Evolutionary conservation across 2,888 invertebrate genomes (phyloP).

Genomic region (Parnassius orleans): DNA sequence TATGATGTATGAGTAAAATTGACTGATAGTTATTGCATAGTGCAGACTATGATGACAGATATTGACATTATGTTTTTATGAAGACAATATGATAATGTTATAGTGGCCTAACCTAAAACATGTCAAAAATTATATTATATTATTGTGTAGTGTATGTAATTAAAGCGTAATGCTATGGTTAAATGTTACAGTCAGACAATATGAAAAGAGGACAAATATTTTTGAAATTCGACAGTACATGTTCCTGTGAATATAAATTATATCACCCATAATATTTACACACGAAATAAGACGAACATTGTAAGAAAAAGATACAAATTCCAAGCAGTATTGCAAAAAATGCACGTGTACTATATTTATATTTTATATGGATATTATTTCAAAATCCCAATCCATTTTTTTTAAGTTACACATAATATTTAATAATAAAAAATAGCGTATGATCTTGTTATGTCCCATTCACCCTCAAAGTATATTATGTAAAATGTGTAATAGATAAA

Average conservation of each 20-base stretch:
- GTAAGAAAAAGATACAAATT: not conserved
- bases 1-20: no score
- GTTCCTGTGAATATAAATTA: conserved; percentile 19
- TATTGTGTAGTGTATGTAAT: conserved; percentile 13
- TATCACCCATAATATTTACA: conserved; percentile 20
- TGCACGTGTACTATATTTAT: no score
- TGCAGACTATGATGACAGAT: no score
- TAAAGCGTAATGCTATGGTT: conserved; percentile 42
- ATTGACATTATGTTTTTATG: no score
- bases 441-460: conserved; percentile 10
- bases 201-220: conserved; percentile 43
- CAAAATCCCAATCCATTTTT: no score
- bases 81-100: no score
- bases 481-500: conserved; percentile 8
- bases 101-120: no score
- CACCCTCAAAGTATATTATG: conserved; percentile 2
- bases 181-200: conserved; percentile 67
- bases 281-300: conserved; percentile 16
- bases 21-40: no score
- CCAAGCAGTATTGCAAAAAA: no score
- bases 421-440: not conserved
- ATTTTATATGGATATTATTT: no score
- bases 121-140: not conserved
- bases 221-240: conserved; percentile 31
- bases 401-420: no score